phyloP scores from a whole-genome alignment of 2,888 invertebrate genomes.

The Carabus problematicus region DNA sequence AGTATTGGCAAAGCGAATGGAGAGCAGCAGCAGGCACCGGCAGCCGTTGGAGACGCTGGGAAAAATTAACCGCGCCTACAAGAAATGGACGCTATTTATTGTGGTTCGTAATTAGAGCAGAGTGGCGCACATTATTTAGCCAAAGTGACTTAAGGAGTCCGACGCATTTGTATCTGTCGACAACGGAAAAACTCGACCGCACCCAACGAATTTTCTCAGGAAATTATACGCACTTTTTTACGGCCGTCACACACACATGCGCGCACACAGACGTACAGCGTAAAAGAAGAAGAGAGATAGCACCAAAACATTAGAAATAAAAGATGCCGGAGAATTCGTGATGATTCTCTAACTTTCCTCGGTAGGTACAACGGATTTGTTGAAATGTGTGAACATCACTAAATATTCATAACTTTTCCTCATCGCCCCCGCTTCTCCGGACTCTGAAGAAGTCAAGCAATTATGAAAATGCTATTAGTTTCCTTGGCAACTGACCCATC shows the following conservation, averaged over 20 bases:
- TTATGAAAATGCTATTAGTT: constrained; percentile 38
- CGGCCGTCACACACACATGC: no score
- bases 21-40: no score
- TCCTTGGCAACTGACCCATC: constrained; percentile 25
- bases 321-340: no score
- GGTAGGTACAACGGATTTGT: no score
- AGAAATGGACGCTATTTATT: constrained; percentile 38
- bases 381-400: background rate
- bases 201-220: no score
- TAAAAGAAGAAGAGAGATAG: no score
- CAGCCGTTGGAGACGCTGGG: background rate
- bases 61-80: constrained; percentile 11
- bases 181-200: no score
- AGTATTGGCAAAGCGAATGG: no score
- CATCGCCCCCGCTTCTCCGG: constrained; percentile 21
- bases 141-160: constrained; percentile 15
- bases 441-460: constrained; percentile 36
- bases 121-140: constrained; percentile 33
- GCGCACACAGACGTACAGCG: no score
- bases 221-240: no score
- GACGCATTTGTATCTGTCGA: constrained; percentile 15
- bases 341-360: no score
- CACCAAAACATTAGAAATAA: no score
- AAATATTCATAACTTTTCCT: constrained; percentile 34
- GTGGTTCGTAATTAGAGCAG: constrained; percentile 29